Evolutionary conservation across 2,888 invertebrate genomes (phyloP).

Genomic region (Cephus pygmeus): DNA sequence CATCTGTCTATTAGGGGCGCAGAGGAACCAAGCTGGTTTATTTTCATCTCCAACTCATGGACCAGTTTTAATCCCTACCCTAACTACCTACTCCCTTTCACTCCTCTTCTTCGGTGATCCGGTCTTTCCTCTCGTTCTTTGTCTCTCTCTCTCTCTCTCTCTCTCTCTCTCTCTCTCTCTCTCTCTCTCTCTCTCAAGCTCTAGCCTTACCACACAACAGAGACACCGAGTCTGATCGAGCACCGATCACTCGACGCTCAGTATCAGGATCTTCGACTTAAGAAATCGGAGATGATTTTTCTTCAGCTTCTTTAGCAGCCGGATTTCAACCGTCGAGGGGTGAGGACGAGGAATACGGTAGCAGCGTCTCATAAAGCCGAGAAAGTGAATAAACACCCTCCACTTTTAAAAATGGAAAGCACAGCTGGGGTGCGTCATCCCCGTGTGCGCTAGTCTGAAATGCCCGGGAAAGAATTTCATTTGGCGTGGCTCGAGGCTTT

Average conservation of each 20-base stretch:
- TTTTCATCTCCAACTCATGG: constrained; percentile 25
- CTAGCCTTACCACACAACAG: neutral
- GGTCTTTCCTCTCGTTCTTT: neutral
- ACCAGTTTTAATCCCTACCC: constrained; percentile 24
- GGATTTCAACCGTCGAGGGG: constrained; percentile 33
- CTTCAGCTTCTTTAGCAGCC: neutral
- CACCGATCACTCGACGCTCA: neutral
- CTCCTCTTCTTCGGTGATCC: neutral
- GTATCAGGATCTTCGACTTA: neutral
- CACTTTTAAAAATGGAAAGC: neutral
- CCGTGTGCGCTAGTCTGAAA: neutral
- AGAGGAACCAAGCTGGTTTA: constrained; percentile 34
- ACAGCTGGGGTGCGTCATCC: neutral
- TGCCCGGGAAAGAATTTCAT: neutral
- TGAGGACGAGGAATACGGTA: constrained; percentile 43
- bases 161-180: neutral
- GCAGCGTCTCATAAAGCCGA: constrained; percentile 37
- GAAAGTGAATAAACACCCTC: constrained; percentile 32
- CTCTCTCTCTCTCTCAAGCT: constrained; percentile 13
- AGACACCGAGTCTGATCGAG: neutral
- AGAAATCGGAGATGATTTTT: neutral
- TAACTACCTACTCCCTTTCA: constrained; percentile 7
- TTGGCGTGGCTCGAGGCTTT: constrained; percentile 18
- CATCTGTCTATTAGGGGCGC: constrained; percentile 51
- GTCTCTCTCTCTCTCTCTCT: constrained; percentile 9